phyloP scores from a whole-genome alignment of 2,888 invertebrate genomes.

The Gari tellinella region DNA sequence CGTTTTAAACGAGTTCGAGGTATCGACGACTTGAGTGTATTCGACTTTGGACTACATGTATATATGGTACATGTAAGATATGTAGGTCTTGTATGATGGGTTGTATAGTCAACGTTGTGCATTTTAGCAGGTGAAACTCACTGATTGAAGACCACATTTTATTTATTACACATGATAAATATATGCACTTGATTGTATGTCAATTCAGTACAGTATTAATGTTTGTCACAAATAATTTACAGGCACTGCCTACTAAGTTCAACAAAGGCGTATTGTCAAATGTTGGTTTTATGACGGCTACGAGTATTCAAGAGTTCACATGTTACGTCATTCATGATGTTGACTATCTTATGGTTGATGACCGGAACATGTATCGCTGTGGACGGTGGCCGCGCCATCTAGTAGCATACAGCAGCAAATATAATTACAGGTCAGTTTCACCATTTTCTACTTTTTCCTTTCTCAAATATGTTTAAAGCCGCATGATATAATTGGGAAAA shows the following conservation, averaged over 20 bases:
- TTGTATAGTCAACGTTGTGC: no score
- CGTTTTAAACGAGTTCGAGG: no score
- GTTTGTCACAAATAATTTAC: no score
- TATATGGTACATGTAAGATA: no score
- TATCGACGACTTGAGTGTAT: no score
- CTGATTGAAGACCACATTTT: no score
- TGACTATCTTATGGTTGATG: constrained; percentile 41
- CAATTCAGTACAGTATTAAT: no score
- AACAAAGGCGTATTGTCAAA: constrained; percentile 55
- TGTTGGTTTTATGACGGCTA: constrained; percentile 56
- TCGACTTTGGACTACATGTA: no score
- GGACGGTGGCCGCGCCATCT: constrained; percentile 54
- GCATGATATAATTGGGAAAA: neutral
- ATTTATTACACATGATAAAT: no score
- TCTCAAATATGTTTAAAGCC: neutral
- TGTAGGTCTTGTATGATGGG: no score
- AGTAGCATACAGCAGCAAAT: constrained; percentile 42
- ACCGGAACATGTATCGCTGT: constrained; percentile 59
- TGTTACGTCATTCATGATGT: constrained; percentile 62
- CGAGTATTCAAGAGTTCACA: constrained; percentile 38
- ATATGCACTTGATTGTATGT: no score
- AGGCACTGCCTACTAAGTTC: constrained; percentile 58
- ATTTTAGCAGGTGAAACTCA: no score
- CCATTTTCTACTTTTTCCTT: neutral
- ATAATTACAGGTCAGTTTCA: constrained; percentile 29